Evolutionary conservation across 2,888 invertebrate species (phyloP).

Genomic region (Drosophila helvetica): DNA sequence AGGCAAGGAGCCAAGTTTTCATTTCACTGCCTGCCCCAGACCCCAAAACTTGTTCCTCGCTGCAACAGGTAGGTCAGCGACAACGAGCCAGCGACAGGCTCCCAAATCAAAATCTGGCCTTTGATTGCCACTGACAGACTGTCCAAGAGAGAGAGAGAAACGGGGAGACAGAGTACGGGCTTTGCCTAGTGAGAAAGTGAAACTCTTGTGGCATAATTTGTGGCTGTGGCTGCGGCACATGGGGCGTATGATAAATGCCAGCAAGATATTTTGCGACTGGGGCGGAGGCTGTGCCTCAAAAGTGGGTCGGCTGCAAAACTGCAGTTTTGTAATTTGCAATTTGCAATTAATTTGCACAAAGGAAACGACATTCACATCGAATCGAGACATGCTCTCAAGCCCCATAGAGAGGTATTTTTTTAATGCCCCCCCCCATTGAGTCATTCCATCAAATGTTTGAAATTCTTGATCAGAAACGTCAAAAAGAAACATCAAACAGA

Average conservation of each 20-base stretch:
- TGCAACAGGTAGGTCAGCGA: slow-evolving; percentile 50
- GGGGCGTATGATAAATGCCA: slow-evolving; percentile 72
- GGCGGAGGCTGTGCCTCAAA: slow-evolving; percentile 29
- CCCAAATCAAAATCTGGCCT: slow-evolving; percentile 58
- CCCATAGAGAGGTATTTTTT: background rate
- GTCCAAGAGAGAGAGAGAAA: slow-evolving; percentile 7
- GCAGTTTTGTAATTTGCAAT: slow-evolving; percentile 68
- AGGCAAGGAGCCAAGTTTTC: slow-evolving; percentile 17
- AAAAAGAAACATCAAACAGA: too few relatives aligned
- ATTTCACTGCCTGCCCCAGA: slow-evolving; percentile 33
- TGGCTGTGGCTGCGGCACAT: slow-evolving; percentile 40
- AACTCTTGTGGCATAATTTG: slow-evolving; percentile 69
- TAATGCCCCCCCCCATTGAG: background rate
- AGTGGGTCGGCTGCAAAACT: slow-evolving; percentile 63
- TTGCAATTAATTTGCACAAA: slow-evolving; percentile 61
- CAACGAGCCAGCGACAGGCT: slow-evolving; percentile 30
- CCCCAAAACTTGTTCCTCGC: slow-evolving; percentile 29
- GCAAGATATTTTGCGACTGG: slow-evolving; percentile 42
- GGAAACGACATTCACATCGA: slow-evolving; percentile 17
- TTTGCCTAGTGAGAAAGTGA: slow-evolving; percentile 70
- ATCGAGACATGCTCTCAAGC: background rate
- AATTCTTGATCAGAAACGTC: too few relatives aligned
- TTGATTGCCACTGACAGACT: slow-evolving; percentile 38
- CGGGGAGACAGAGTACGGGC: slow-evolving; percentile 13
- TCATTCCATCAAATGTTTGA: background rate